Base-by-base conservation (phyloP, 2,113 vertebrate species). In the Hassar affinis region DNA sequence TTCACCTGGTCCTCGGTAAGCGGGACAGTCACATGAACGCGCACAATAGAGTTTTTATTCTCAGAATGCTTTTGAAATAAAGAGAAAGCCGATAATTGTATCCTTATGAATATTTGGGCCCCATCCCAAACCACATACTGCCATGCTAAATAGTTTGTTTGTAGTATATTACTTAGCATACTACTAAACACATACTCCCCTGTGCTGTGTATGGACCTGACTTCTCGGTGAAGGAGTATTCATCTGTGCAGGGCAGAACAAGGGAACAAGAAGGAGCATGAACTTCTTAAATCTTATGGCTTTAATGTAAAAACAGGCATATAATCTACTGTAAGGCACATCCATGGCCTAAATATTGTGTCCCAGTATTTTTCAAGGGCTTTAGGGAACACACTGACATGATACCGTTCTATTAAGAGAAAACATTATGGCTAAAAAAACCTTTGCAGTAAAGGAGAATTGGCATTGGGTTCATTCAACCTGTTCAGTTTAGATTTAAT, bases 311-410 rank as follows among this genome's bases (percentile, higher is more conserved):
- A 71, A 71, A 71, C 20, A 6, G 11, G 27, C 71, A 72, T 27
- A 15, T 45, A 27, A 12, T 72, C 12, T 14, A 72, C 71, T 74
- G 71, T 49, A 74, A 30, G 71, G 27, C n/a, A 20, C 15, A 75
- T 51, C n/a, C n/a, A 0, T 51, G 45, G n/a, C n/a, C n/a, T 75
- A 18, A 52, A 75, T 74, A 51, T 75, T 51, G 71, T 5, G 47
- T 75, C 71, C 71, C 47, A 75, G 47, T 52, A 51, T 75, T 75
- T 74, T 75, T 75, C 47, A 68, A 80, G 42, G 61, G 78, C 42
- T 80, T 51, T 51, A 80, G 0, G 25, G 47, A 15, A 35, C 59
- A 66, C 12, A 20, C 5, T 51, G 15, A 33, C 15, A 30, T 69
- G 49, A 81, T 45, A 45, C 57, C 42, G 25, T n/a, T 57, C 64